These are phyloP conservation scores for Phoxinus phoxinus DNA, from an alignment of 2,113 vertebrate species.

Conservation along the genomic window DNA sequence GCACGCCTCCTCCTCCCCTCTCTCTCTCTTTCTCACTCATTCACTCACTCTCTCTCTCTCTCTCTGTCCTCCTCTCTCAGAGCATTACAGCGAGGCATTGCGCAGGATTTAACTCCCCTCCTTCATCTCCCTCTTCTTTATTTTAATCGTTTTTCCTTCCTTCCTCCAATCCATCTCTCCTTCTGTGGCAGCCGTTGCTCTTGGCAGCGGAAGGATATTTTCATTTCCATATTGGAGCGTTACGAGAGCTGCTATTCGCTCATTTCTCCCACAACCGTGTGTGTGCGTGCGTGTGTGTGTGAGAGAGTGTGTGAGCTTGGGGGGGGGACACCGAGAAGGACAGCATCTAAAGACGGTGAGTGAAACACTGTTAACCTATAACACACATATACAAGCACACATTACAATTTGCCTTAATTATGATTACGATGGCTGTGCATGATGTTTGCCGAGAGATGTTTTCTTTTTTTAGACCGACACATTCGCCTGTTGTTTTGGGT, in stretches of 20 bases:
- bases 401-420: conserved; percentile 6
- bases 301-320: neutral
- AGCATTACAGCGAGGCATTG: conserved; percentile 35
- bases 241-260: conserved; percentile 37
- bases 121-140: conserved; percentile 17
- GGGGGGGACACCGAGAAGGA: conserved; percentile 19
- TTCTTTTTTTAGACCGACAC: neutral
- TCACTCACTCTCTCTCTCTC: neutral
- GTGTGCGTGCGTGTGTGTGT: neutral
- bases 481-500: conserved; percentile 10
- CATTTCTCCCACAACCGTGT: conserved; percentile 33
- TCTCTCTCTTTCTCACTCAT: neutral
- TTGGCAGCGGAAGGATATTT: conserved; percentile 37
- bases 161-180: conserved; percentile 8
- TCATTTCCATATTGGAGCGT: conserved; percentile 39
- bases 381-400: neutral
- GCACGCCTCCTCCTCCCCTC: conserved; percentile 4
- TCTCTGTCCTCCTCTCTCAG: conserved; percentile 10
- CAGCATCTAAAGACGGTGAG: conserved; percentile 39
- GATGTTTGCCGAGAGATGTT: neutral
- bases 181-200: conserved; percentile 35
- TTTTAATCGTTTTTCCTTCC: conserved; percentile 19
- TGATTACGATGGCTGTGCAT: neutral
- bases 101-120: conserved; percentile 23
- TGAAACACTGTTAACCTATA: conserved; percentile 26